Percentiles rank a stretch among this genome's conserved stretches.
Conservation (phyloP, 1,140 invertebrate genomes). For the Vanessa tameamea region DNA sequence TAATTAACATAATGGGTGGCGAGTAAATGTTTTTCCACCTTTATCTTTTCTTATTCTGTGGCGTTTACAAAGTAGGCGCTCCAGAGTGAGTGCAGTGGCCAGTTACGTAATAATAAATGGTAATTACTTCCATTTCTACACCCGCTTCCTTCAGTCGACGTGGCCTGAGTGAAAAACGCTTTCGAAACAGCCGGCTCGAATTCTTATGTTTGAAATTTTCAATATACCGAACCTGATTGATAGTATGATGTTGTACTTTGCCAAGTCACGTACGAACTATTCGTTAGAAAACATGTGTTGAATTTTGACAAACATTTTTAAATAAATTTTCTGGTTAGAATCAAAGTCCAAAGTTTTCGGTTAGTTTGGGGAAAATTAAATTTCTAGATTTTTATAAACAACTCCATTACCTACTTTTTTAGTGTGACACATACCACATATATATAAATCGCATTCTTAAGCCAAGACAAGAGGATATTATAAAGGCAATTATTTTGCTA, state of each 20-base stretch:
- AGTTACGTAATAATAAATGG: conserved; percentile 43
- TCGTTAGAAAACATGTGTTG: too few relatives aligned
- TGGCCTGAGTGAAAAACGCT: conserved; percentile 13
- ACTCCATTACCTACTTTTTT: too few relatives aligned
- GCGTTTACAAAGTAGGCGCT: conserved; percentile 54
- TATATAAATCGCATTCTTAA: too few relatives aligned
- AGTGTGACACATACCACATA: too few relatives aligned
- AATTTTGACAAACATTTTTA: too few relatives aligned
- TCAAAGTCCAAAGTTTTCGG: too few relatives aligned
- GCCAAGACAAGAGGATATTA: too few relatives aligned
- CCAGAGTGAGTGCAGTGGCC: conserved; percentile 33
- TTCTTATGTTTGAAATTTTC: conserved; percentile 1
- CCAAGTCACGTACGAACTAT: too few relatives aligned
- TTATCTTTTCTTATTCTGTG: conserved; percentile 59
- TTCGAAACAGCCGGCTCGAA: background rate
- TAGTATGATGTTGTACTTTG: background rate
- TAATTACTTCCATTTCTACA: conserved; percentile 41
- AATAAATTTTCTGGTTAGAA: too few relatives aligned
- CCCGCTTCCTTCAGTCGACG: conserved; percentile 12
- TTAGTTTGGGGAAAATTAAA: too few relatives aligned
- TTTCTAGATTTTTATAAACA: too few relatives aligned
- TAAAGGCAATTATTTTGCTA: too few relatives aligned
- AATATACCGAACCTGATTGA: background rate
- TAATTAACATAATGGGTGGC: conserved; percentile 67
- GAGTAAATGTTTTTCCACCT: conserved; percentile 65